phyloP scores from a whole-genome alignment of 1,140 invertebrate genomes.

The Drosophila equinoxialis region DNA sequence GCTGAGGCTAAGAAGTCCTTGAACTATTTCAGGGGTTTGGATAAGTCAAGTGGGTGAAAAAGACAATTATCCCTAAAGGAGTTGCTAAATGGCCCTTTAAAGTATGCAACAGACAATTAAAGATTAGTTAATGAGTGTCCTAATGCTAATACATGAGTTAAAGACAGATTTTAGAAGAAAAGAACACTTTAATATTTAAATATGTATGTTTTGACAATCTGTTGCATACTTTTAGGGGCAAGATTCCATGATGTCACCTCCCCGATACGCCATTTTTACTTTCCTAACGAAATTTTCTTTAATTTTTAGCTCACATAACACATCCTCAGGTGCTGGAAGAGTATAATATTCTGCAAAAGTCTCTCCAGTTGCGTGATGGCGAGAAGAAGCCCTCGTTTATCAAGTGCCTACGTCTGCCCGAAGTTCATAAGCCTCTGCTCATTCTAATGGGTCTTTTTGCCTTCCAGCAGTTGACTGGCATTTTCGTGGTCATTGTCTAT shows the following conservation, averaged over 20 bases:
- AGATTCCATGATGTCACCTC: conserved; percentile 1
- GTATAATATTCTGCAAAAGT: conserved; percentile 68
- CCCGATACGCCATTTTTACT: background rate
- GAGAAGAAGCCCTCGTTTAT: conserved; percentile 69
- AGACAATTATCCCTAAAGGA: no score
- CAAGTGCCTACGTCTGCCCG: conserved; percentile 61
- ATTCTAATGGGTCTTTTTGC: conserved; percentile 88
- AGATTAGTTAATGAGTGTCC: no score
- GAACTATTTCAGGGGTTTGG: conserved; percentile 85
- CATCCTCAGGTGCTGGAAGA: conserved; percentile 80
- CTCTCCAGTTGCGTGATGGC: conserved; percentile 59
- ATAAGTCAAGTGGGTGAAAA: conserved; percentile 68
- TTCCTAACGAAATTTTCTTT: background rate
- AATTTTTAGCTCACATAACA: conserved; percentile 63
- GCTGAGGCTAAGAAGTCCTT: conserved; percentile 85
- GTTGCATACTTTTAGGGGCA: no score
- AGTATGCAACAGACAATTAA: no score
- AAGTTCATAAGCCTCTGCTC: conserved; percentile 86
- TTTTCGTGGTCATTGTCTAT: conserved; percentile 91
- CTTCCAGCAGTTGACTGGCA: conserved; percentile 91
- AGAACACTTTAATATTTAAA: no score
- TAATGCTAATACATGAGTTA: no score
- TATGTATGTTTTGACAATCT: no score
- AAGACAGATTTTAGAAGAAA: no score
- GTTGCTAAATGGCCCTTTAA: no score